Conservation (phyloP, 2,888 invertebrate genomes). For the Cheilosia impressa region DNA sequence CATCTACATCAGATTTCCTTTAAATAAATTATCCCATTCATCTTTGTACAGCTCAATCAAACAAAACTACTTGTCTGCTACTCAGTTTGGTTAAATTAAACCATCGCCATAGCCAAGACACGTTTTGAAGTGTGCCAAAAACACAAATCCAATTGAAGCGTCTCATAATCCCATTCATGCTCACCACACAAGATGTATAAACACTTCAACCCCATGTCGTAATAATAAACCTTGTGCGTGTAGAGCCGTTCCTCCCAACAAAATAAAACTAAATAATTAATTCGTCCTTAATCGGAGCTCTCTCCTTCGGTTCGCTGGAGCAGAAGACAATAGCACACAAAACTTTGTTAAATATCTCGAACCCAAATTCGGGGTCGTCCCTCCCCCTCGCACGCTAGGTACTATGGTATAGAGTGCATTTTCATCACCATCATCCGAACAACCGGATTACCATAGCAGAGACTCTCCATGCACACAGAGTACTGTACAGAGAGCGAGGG, state of each 20-base stretch:
- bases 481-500: background rate
- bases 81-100: constrained; percentile 36
- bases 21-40: constrained; percentile 56
- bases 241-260: background rate
- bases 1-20: constrained; percentile 4
- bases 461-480: background rate
- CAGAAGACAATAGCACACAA: constrained; percentile 38
- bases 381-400: background rate
- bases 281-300: constrained; percentile 56
- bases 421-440: constrained; percentile 10
- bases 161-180: constrained; percentile 45
- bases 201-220: constrained; percentile 16
- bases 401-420: constrained; percentile 16
- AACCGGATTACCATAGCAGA: constrained; percentile 5
- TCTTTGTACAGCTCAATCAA: constrained; percentile 9
- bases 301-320: constrained; percentile 21
- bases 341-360: constrained; percentile 26
- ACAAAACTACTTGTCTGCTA: constrained; percentile 24
- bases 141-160: constrained; percentile 62
- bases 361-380: constrained; percentile 24
- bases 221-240: constrained; percentile 3
- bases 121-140: constrained; percentile 49
- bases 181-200: constrained; percentile 5
- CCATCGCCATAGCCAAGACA: constrained; percentile 20
- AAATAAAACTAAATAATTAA: constrained; percentile 69